Evolutionary conservation across 2,797 vertebrate genomes (phyloP).

Genomic region (Potorous gilbertii): DNA sequence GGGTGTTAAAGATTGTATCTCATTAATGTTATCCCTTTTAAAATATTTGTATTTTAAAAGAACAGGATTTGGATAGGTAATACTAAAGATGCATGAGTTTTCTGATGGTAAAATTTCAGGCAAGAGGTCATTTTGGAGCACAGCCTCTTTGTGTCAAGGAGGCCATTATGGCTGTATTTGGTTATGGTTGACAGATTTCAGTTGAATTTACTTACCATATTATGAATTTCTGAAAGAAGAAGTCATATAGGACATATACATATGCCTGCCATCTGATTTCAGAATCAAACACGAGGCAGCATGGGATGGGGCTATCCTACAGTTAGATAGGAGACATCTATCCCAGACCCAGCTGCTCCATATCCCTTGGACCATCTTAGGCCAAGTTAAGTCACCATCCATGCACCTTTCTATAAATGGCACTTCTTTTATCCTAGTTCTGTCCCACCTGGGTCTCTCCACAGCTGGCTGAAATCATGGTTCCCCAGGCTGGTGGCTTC

Average conservation of each 20-base stretch:
- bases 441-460: background rate
- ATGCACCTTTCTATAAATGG: background rate
- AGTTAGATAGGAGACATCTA: background rate
- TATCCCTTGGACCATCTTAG: background rate
- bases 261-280: slow-evolving; percentile 35
- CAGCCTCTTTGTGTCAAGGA: background rate
- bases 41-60: background rate
- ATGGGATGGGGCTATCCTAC: background rate
- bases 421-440: background rate
- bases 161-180: background rate
- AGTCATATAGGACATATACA: background rate
- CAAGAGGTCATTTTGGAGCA: no score
- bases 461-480: background rate
- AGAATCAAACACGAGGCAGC: background rate
- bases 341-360: background rate
- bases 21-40: background rate
- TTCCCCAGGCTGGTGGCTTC: background rate
- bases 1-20: background rate
- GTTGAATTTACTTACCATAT: background rate
- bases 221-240: background rate
- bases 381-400: background rate
- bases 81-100: no score
- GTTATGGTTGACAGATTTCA: background rate
- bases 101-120: background rate
- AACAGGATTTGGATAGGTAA: background rate